phyloP scores from a whole-genome alignment of 2,888 invertebrate species.

The Megastigmus dorsalis region DNA sequence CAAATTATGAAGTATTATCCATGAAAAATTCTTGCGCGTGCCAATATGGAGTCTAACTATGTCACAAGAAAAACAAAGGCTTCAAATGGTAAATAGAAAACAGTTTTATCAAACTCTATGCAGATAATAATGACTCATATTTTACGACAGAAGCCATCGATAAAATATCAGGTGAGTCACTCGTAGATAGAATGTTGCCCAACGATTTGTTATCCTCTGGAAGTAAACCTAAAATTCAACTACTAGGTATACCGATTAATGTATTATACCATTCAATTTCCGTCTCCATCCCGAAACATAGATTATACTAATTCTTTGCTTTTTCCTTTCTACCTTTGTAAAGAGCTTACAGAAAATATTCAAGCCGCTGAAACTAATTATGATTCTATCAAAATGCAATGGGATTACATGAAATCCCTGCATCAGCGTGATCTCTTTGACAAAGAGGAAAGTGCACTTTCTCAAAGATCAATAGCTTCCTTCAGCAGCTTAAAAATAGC shows the following conservation, averaged over 20 bases:
- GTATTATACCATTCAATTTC: too few species aligned
- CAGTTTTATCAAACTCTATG: neutral
- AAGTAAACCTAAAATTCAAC: constrained; percentile 15
- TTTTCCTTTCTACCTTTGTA: too few species aligned
- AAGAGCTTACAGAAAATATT: constrained; percentile 39
- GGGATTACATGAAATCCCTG: constrained; percentile 5
- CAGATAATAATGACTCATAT: neutral
- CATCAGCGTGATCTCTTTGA: neutral
- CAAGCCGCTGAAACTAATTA: constrained; percentile 16
- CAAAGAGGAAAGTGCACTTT: neutral
- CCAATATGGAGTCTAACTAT: constrained; percentile 32
- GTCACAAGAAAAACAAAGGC: neutral
- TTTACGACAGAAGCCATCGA: neutral
- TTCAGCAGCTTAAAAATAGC: neutral
- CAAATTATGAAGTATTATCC: constrained; percentile 36
- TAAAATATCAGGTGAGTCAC: neutral
- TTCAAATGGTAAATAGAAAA: constrained; percentile 17
- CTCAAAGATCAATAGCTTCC: neutral
- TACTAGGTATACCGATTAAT: constrained; percentile 31
- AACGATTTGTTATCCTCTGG: constrained; percentile 2
- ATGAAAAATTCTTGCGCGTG: constrained; percentile 5
- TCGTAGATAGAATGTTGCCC: neutral
- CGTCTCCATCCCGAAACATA: too few species aligned
- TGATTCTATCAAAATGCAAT: constrained; percentile 4
- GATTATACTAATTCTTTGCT: too few species aligned